A percentile compares a stretch with the other conserved stretches of the same genome.
Evolutionary conservation across 2,797 vertebrate species (phyloP).

Genomic region (Oceanodroma leucorhoa): DNA sequence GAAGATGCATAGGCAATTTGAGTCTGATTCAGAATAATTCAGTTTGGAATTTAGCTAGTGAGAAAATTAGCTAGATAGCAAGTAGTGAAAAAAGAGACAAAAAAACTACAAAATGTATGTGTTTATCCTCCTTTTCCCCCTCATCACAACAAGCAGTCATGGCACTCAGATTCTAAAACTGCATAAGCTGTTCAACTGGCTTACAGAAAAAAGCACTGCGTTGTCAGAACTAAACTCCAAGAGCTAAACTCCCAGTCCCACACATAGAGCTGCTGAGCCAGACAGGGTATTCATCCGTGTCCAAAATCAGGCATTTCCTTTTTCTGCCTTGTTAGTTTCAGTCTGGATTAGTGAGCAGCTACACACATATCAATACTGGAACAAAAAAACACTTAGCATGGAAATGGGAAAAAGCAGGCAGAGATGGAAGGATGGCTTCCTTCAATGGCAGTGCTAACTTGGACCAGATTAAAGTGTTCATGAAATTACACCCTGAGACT

Average conservation of each 20-base stretch:
- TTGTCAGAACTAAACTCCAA: background rate
- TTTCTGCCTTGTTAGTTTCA: background rate
- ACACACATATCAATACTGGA: too few relatives aligned
- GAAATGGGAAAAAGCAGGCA: background rate
- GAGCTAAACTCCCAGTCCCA: background rate
- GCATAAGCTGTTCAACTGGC: background rate
- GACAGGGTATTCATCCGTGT: background rate
- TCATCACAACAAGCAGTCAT: background rate
- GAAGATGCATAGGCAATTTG: background rate
- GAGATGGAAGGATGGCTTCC: background rate
- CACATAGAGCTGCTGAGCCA: background rate
- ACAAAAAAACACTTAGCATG: background rate
- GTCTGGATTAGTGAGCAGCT: background rate
- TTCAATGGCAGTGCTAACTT: background rate
- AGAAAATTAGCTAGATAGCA: background rate
- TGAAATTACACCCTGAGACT: background rate
- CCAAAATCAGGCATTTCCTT: background rate
- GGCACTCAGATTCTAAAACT: background rate
- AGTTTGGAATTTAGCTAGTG: background rate
- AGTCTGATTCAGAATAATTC: background rate
- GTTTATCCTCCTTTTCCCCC: background rate
- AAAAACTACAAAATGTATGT: background rate
- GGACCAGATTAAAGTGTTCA: background rate
- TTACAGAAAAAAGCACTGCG: background rate
- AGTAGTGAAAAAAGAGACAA: background rate